Base-by-base conservation (phyloP, 2,888 invertebrate genomes). In the Dolichopus griseipennis region DNA sequence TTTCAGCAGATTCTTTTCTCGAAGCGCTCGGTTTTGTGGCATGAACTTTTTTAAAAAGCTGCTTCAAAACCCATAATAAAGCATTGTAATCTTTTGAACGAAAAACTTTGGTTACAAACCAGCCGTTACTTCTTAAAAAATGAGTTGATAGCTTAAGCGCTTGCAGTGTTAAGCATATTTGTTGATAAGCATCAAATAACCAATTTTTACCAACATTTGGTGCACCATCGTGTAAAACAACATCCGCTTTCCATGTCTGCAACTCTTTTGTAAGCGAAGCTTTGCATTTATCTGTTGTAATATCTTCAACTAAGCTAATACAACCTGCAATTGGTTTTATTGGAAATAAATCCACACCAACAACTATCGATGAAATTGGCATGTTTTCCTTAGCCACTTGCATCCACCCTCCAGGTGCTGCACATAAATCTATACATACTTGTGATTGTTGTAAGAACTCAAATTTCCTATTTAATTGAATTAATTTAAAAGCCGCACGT, bases 381-480 rank as follows among this genome's bases (percentile, higher is more conserved):
- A 98, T 97, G 79, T 96, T 94, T 80, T 99, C 92, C 75, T 92
- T 90, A 65, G 97, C 98, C 67, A 99, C 98, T 83, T 95, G 99
- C 90, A 98, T 93, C 98, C 99, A 98, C 74, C 97, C 97, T 77
- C 98, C 98, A 0, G 99, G 99, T 1, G 99, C 99, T 18, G 99
- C 99, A 83, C 99, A 99, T 71, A 99, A 84, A 86, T 99, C 99
- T 76, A 99, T 88, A 74, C 96, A 92, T 85, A 99, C 97, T 84
- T 94, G 87, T 0, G 97, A 93, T 77, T 90, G 92, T 85, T 98
- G 95, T 8, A 99, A 84, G 81, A 99, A 99, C 67, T 95, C 94
- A 83, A 94, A 99, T 80, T 97, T 97, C 72, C 97, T 86, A 83
- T 99, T 99, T 67, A 99, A 81, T 79, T 99, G 99, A 72, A 99